These are phyloP conservation scores for Hyposoter dolosus DNA, from an alignment of 2,888 invertebrate genomes.

Conservation along the genomic window DNA sequence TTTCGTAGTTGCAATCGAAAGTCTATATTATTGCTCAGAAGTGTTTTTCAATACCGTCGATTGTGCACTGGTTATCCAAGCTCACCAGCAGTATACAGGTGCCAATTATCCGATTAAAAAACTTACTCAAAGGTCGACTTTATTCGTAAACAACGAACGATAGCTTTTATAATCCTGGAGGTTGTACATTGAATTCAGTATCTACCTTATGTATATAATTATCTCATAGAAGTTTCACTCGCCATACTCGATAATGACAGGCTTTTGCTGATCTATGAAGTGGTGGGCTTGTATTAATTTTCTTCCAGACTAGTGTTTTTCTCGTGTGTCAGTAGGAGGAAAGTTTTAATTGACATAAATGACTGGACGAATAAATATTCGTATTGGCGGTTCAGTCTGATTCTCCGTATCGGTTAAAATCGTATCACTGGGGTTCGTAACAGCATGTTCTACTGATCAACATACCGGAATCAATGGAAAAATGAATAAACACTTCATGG, in stretches of 20 bases:
- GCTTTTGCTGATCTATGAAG: slow-evolving; percentile 16
- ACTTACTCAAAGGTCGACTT: slow-evolving; percentile 3
- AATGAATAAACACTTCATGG: not conserved
- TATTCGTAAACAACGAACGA: not conserved
- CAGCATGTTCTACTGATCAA: not conserved
- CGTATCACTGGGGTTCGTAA: not conserved
- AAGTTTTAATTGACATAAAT: not conserved
- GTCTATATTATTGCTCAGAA: not conserved
- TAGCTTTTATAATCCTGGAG: not conserved
- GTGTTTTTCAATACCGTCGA: not conserved
- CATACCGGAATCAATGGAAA: not conserved
- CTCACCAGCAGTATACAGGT: not conserved
- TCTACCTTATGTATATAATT: not conserved
- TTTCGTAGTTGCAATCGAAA: slow-evolving; percentile 1
- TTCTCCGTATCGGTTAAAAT: slow-evolving; percentile 10
- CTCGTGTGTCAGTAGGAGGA: slow-evolving; percentile 1
- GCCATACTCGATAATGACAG: slow-evolving; percentile 31
- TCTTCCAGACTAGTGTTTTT: not conserved
- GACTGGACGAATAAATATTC: not conserved
- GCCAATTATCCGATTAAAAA: slow-evolving; percentile 27
- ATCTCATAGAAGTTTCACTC: slow-evolving; percentile 25
- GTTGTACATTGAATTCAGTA: not conserved
- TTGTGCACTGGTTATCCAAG: not conserved
- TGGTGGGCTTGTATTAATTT: slow-evolving; percentile 28
- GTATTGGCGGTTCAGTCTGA: slow-evolving; percentile 1